phyloP scores from a whole-genome alignment of 2,888 invertebrate genomes.

The Drosophila tripunctata region DNA sequence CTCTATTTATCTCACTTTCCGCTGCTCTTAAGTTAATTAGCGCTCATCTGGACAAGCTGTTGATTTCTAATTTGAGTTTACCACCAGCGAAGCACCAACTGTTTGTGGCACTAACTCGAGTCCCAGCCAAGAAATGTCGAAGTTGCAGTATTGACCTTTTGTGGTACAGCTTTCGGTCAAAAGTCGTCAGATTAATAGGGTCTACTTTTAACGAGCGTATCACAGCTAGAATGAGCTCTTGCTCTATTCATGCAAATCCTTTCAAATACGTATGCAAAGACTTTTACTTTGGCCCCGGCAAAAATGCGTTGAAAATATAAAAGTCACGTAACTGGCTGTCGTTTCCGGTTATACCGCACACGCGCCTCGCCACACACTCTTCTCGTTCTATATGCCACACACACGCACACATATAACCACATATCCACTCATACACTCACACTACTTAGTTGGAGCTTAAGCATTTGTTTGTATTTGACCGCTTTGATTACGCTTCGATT shows the following conservation, averaged over 20 bases:
- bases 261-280: conserved; percentile 44
- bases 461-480: conserved; percentile 72
- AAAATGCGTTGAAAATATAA: conserved; percentile 75
- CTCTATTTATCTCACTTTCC: background rate
- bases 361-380: conserved; percentile 33
- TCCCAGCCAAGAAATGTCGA: conserved; percentile 1
- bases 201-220: conserved; percentile 55
- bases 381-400: background rate
- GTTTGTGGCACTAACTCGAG: conserved; percentile 26
- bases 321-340: conserved; percentile 75
- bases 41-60: conserved; percentile 6
- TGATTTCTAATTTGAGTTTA: conserved; percentile 9
- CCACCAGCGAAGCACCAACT: background rate
- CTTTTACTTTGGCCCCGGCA: conserved; percentile 26
- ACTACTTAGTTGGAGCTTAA: conserved; percentile 58
- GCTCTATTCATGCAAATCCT: conserved; percentile 59
- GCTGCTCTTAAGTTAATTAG: conserved; percentile 7
- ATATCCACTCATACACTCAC: conserved; percentile 12
- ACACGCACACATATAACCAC: conserved; percentile 11
- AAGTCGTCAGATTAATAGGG: conserved; percentile 20
- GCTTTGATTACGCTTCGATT: conserved; percentile 79
- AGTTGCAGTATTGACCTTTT: conserved; percentile 61
- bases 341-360: conserved; percentile 65
- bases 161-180: conserved; percentile 28
- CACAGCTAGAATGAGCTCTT: conserved; percentile 33